Conservation (phyloP, 2,888 invertebrate species). For the Baronia brevicornis region DNA sequence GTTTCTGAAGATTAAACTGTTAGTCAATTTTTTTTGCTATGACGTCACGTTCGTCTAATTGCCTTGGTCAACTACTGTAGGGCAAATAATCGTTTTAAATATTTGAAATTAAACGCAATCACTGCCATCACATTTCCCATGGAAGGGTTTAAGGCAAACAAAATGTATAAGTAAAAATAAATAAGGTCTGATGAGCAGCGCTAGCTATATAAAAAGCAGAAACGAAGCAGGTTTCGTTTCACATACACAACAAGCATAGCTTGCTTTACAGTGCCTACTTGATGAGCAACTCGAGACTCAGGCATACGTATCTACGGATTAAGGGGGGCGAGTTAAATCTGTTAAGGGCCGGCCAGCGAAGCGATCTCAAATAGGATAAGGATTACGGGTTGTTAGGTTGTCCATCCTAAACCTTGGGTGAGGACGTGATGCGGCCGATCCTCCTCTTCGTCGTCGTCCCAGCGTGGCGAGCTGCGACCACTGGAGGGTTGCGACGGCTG, state of each 20-base stretch:
- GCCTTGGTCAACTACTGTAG: background rate
- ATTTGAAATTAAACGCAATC: constrained; percentile 41
- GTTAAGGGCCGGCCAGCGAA: constrained; percentile 19
- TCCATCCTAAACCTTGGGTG: constrained; percentile 56
- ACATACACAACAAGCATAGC: constrained; percentile 8
- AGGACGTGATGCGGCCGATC: constrained; percentile 56
- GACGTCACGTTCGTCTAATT: too few relatives aligned
- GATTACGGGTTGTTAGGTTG: constrained; percentile 18
- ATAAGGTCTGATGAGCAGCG: constrained; percentile 21
- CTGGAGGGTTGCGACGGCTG: constrained; percentile 61
- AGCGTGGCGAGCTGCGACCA: constrained; percentile 64
- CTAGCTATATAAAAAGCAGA: constrained; percentile 15
- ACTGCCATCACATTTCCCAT: constrained; percentile 52
- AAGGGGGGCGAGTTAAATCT: constrained; percentile 21
- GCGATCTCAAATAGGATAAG: constrained; percentile 27
- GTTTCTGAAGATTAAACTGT: too few relatives aligned
- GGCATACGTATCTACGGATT: constrained; percentile 18
- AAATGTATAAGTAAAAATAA: constrained; percentile 13
- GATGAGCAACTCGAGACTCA: constrained; percentile 50
- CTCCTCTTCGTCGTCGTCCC: constrained; percentile 65
- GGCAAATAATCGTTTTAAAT: constrained; percentile 11
- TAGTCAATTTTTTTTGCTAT: too few relatives aligned
- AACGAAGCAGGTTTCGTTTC: constrained; percentile 11
- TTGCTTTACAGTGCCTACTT: constrained; percentile 28
- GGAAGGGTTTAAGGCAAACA: constrained; percentile 17